Percentiles rank a stretch among this genome's conserved stretches.
Evolutionary conservation across 1,140 invertebrate genomes (phyloP).

Genomic region (Pachypeltis micranthus): DNA sequence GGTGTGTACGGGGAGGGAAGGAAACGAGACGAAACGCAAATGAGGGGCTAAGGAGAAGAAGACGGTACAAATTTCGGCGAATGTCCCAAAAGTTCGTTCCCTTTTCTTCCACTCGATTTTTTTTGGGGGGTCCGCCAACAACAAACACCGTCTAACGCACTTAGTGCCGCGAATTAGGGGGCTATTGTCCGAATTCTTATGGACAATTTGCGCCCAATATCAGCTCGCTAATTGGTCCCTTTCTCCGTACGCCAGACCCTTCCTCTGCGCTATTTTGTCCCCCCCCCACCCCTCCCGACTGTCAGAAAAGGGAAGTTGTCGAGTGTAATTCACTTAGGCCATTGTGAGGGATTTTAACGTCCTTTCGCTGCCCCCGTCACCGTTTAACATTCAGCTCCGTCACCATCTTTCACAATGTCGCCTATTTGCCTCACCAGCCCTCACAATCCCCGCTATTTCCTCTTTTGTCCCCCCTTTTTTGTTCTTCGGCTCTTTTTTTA

Average conservation of each 20-base stretch:
- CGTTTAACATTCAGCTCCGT: neutral
- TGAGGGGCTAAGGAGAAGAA: too few species aligned
- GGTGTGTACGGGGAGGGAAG: too few species aligned
- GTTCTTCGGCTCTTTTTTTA: too few species aligned
- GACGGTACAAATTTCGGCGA: too few species aligned
- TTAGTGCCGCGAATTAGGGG: conserved; percentile 12
- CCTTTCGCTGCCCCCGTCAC: conserved; percentile 15
- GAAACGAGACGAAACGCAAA: too few species aligned
- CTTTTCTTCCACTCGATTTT: too few species aligned
- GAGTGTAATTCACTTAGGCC: conserved; percentile 7
- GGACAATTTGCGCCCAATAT: conserved; percentile 14
- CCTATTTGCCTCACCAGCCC: neutral
- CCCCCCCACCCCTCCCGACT: neutral
- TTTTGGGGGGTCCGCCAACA: too few species aligned
- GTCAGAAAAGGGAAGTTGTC: conserved; percentile 12
- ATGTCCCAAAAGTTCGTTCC: too few species aligned
- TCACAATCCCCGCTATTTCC: conserved; percentile 1
- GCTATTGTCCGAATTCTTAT: conserved; percentile 10
- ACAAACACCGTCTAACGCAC: conserved; percentile 7
- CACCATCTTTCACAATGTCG: neutral
- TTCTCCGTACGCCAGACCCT: neutral
- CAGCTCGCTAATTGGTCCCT: conserved; percentile 15
- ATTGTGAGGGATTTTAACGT: conserved; percentile 19
- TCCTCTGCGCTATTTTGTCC: neutral
- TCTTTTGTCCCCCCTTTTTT: too few species aligned